Evolutionary conservation across 2,797 vertebrate genomes (phyloP).

Genomic region (Muscicapa striata): DNA sequence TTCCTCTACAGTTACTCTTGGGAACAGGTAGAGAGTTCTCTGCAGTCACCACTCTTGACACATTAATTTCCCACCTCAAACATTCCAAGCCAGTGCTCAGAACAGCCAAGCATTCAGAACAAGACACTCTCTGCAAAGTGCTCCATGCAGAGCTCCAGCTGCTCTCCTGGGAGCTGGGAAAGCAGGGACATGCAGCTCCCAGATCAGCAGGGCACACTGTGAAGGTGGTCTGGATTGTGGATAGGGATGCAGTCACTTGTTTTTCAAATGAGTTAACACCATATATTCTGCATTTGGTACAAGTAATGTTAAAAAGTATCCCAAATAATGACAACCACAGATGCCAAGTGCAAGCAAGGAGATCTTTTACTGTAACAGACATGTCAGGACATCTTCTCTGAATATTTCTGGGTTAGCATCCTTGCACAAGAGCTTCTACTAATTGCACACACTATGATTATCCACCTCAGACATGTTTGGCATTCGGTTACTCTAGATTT

Average conservation of each 20-base stretch:
- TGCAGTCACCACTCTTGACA: not conserved
- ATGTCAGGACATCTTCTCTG: constrained; percentile 20
- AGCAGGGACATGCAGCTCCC: not conserved
- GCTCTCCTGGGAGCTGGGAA: not conserved
- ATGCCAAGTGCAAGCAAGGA: not conserved
- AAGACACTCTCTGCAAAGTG: not conserved
- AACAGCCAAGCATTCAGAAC: not conserved
- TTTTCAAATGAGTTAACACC: not conserved
- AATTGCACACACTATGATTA: not conserved
- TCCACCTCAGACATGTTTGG: not conserved
- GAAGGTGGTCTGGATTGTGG: not conserved
- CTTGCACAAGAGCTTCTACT: constrained; percentile 33
- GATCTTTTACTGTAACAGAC: constrained; percentile 23
- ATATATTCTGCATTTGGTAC: not conserved
- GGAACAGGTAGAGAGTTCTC: not conserved
- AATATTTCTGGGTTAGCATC: not conserved
- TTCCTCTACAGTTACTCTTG: not conserved
- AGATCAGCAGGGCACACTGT: not conserved
- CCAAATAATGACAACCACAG: not conserved
- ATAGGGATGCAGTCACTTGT: not conserved
- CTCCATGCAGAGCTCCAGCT: not conserved
- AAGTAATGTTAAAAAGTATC: not conserved
- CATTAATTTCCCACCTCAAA: not conserved
- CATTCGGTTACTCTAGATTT: not conserved
- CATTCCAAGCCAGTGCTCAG: not conserved